Base-by-base conservation (phyloP, 2,888 invertebrate genomes). In the Ectropis crepuscularia region DNA sequence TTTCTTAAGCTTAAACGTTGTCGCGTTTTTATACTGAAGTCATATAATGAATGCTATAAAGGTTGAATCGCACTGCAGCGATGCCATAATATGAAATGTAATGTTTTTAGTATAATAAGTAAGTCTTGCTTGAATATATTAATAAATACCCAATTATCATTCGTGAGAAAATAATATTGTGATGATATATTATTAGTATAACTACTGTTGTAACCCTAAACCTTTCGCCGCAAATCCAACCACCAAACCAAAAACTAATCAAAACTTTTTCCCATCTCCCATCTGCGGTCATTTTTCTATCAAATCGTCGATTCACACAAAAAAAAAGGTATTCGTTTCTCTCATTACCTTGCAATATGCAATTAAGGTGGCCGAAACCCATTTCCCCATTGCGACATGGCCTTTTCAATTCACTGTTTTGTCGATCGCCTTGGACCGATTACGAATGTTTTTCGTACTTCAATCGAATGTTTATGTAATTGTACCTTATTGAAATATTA, bases 391-490 rank as follows among this genome's bases (percentile, higher is more conserved):
- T 69, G 57, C 68, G 46, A 60, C 63, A 69, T 57, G 49, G 61
- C 57, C 57, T 58, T 60, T 70, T 68, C 69, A 61, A 68, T 65
- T 58, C 55, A 60, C 54, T 55, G 62, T 68, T 64, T 63, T 63
- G 70, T 72, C 54, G 72, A 49, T 72, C 62, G 58, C 72, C 72
- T 72, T 72, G 72, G 55, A 63, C 70, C 57, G 57, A 69, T 72
- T 72, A 63, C 67, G 28, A 68, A 53, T 69, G 61, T 57, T 65
- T 53, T 49, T 60, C 54, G 42, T 60, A 63, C 50, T 41, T 57
- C 57, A 37, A 60, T 61, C 50, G 10, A 8, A 5, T 12, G 6
- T 45, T 57, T 46, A 58, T 39, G 41, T 59, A 54, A 63, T 36
- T 36, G 54, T 50, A 53, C 8, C 45, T 37, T 28, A 41, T 9